Conservation (phyloP, 2,113 vertebrate species). For the Cepphus grylle region DNA sequence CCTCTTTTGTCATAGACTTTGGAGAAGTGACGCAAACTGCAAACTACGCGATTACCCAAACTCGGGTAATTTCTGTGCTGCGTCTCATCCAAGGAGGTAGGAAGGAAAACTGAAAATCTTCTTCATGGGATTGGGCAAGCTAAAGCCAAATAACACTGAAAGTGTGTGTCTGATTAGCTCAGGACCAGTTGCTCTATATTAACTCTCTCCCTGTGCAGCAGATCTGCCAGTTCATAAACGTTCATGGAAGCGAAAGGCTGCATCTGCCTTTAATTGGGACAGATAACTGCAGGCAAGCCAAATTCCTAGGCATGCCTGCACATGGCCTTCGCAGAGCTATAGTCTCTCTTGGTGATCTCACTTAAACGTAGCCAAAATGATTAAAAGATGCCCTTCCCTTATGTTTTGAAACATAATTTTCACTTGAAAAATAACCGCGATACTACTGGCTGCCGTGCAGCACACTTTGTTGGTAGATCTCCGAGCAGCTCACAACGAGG, state of each 20-base stretch:
- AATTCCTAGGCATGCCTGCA: constrained; percentile 38
- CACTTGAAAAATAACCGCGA: neutral
- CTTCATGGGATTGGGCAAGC: neutral
- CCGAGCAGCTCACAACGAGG: neutral
- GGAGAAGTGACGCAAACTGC: neutral
- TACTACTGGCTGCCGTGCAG: neutral
- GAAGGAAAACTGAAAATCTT: neutral
- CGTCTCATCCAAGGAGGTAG: neutral
- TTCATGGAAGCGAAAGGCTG: neutral
- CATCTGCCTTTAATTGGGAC: constrained; percentile 49
- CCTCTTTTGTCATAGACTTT: neutral
- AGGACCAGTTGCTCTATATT: neutral
- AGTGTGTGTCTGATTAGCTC: neutral
- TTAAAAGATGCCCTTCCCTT: constrained; percentile 14
- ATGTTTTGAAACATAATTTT: neutral
- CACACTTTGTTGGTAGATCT: neutral
- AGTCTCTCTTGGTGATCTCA: constrained; percentile 2
- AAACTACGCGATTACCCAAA: neutral
- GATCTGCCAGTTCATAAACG: neutral
- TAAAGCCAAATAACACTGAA: neutral
- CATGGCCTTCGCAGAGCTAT: neutral
- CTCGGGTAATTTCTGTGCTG: neutral
- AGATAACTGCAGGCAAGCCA: constrained; percentile 29
- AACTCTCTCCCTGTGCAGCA: neutral
- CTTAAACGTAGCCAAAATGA: neutral